Conservation (phyloP, 1,140 invertebrate species). For the Euura saliciscinereae region DNA sequence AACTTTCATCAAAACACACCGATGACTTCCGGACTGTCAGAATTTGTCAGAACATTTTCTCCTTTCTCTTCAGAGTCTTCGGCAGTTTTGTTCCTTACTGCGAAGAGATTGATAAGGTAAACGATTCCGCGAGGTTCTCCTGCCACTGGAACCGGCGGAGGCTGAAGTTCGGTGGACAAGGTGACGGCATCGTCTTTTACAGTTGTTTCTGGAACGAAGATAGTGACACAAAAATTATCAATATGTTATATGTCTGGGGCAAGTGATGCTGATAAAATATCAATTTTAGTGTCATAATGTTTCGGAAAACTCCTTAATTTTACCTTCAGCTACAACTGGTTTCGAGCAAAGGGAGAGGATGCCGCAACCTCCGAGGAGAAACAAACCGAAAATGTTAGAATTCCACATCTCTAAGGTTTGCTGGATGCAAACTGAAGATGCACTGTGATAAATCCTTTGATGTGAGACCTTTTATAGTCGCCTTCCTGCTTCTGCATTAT, state of each 20-base stretch:
- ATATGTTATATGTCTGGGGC: too few species aligned
- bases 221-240: background rate
- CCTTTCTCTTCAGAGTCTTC: conserved; percentile 18
- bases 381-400: background rate
- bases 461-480: conserved; percentile 52
- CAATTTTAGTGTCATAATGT: too few species aligned
- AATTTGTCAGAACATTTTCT: conserved; percentile 16
- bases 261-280: too few species aligned
- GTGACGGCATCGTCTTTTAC: conserved; percentile 26
- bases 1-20: background rate
- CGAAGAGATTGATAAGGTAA: conserved; percentile 52
- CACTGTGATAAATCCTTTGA: conserved; percentile 40
- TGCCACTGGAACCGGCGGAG: conserved; percentile 30
- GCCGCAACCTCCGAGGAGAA: background rate
- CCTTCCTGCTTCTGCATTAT: conserved; percentile 38
- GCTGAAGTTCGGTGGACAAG: conserved; percentile 44
- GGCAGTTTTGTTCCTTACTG: conserved; percentile 43
- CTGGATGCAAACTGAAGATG: background rate
- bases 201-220: background rate
- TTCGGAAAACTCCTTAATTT: too few species aligned
- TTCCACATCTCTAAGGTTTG: background rate
- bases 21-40: conserved; percentile 10
- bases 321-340: too few species aligned
- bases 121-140: conserved; percentile 30
- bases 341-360: background rate